Base-by-base conservation (phyloP, 1,140 invertebrate genomes). In the Delia radicum region DNA sequence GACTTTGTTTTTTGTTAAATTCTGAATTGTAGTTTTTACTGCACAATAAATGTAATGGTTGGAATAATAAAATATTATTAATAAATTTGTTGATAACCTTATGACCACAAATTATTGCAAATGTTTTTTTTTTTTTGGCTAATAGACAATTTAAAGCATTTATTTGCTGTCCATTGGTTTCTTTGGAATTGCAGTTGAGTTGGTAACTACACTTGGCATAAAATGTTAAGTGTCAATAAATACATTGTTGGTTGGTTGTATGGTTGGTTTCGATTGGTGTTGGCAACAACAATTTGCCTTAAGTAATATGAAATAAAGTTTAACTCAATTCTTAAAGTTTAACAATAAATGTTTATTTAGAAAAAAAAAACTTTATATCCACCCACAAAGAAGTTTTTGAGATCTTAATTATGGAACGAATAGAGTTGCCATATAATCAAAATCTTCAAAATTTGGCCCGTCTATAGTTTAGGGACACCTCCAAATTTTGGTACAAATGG, bases 221-320 rank as follows among this genome's bases (percentile, higher is more conserved):
- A 67, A 67, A 67, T 67, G 63, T 67, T 67, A 67, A 67, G 63
- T 67, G 63, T 67, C 63, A 67, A 67, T 67, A 67, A 67, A 67
- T 31, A 67, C 63, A 67, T 67, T 67, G 63, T 67, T 67, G 29
- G 63, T 8, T 67, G 27, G 12, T 31, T 31, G n/a, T 18, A 7
- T 67, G n/a, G n/a, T n/a, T 8, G 18, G 21, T 15, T n/a, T 29
- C 3, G n/a, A 18, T 67, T 67, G 37, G 37, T 42, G 63, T 28
- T 67, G 27, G 27, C 63, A 67, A 67, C 28, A 18, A 15, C 28
- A 31, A 18, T 67, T 67, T 18, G 63, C 63, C 28, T 28, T 15
- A 18, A 31, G 63, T 27, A 27, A 63, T 13, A 67, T 28, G 63
- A 67, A 67, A 28, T 67, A 18, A 67, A 29, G 28, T 28, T 67